Conservation (phyloP, 2,113 vertebrate species). For the Protomyctophum bolini region DNA sequence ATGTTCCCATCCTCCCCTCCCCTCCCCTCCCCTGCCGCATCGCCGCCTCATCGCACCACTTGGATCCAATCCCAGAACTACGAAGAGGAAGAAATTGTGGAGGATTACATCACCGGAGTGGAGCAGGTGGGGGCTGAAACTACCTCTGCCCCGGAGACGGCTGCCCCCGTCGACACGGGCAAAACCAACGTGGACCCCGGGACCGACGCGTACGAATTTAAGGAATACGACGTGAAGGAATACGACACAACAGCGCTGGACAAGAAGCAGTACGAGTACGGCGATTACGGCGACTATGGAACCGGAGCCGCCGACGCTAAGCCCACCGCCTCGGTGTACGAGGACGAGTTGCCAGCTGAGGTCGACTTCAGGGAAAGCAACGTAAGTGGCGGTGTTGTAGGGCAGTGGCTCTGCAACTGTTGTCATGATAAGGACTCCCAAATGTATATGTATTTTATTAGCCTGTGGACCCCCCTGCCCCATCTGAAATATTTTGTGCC, state of each 20-base stretch:
- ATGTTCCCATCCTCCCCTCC: slow-evolving; percentile 23
- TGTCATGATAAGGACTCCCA: no score
- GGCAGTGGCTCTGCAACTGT: neutral
- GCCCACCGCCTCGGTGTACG: slow-evolving; percentile 76
- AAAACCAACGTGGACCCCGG: slow-evolving; percentile 68
- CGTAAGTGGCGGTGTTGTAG: slow-evolving; percentile 80
- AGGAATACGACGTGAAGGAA: slow-evolving; percentile 81
- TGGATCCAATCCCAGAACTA: slow-evolving; percentile 74
- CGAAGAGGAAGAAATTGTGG: slow-evolving; percentile 88
- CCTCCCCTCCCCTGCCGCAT: slow-evolving; percentile 4
- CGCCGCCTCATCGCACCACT: neutral
- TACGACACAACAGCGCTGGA: slow-evolving; percentile 78
- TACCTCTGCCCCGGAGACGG: slow-evolving; percentile 73
- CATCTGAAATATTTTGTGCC: neutral
- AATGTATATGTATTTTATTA: no score
- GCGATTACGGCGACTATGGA: slow-evolving; percentile 86
- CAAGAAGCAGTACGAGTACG: slow-evolving; percentile 81
- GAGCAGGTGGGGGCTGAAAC: slow-evolving; percentile 87
- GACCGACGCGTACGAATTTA: slow-evolving; percentile 83
- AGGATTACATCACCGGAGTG: slow-evolving; percentile 95
- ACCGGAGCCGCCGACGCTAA: slow-evolving; percentile 84
- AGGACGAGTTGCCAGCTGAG: slow-evolving; percentile 92
- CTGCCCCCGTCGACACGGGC: slow-evolving; percentile 48
- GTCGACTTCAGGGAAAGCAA: slow-evolving; percentile 89
- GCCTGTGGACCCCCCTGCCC: no score